A percentile compares a stretch with the other conserved stretches of the same genome.
Conservation (phyloP, 2,113 vertebrate species). For the Pycnonotus jocosus region DNA sequence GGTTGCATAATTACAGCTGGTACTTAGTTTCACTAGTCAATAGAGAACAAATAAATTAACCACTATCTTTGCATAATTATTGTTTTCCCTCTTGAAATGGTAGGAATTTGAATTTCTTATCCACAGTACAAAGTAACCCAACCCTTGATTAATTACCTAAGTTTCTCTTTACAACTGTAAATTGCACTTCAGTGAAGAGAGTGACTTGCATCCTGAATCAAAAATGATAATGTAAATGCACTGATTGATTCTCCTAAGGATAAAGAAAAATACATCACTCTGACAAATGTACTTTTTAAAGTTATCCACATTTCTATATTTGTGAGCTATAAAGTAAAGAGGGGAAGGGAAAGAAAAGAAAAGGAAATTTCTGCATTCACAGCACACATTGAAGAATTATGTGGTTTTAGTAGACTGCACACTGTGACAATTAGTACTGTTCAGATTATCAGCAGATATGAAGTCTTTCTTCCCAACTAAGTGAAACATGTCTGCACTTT, state of each 20-base stretch:
- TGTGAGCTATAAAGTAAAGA: not conserved
- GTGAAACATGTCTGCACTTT: not conserved
- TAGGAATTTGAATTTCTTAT: not conserved
- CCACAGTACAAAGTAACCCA: not conserved
- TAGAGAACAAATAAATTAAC: not conserved
- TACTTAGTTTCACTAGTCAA: not conserved
- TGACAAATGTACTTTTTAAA: not conserved
- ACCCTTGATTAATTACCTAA: not conserved
- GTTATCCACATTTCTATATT: not conserved
- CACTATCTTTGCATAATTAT: not conserved
- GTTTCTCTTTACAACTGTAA: not conserved
- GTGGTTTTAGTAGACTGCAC: not conserved
- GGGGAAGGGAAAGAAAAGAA: not conserved
- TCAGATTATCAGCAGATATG: not conserved
- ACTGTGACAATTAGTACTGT: not conserved
- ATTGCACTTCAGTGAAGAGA: not conserved
- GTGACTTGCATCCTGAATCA: not conserved
- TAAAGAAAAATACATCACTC: not conserved
- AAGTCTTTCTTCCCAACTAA: not conserved
- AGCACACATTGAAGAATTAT: not conserved
- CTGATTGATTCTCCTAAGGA: not conserved
- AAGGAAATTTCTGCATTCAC: not conserved
- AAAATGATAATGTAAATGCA: not conserved
- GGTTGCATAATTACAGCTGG: not conserved
- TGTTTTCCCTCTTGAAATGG: not conserved